Base-by-base conservation (phyloP, 1,140 invertebrate species). In the Penaeus chinensis region DNA sequence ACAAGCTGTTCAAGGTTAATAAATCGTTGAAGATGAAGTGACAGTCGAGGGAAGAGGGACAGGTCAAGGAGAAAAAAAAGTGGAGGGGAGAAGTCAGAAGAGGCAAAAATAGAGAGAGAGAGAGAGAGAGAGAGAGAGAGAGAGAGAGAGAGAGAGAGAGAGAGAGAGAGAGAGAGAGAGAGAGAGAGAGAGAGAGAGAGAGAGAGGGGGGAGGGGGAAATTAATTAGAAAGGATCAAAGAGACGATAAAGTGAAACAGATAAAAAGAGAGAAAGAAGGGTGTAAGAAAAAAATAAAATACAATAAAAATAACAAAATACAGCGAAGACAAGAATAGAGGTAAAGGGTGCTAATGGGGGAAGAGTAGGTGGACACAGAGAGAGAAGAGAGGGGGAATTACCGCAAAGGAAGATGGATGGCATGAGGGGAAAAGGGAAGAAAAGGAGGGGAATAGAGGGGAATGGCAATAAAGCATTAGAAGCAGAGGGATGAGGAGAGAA, bases 121-220 rank as follows among this genome's bases (percentile, higher is more conserved):
- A 54, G 71, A 76, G 83, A 54, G 54, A 84, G 71, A 63, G 62
- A 54, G 37, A 76, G 69, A 54, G 54, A 61, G 54, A 24, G 83
- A 78, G 60, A 76, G 42, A 77, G 61, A 42, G 32, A 76, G 13
- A 24, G 27, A 77, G 74, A 20, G 76, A 62, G 61, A 62, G 71
- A n/a, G 27, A 37, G 61, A 24, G n/a, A 27, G 19, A 54, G 19
- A 37, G 54, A 22, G 20, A 42, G 13, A 18, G 22, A n/a, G 20
- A 60, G n/a, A 20, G 74, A 37, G 27, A 19, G n/a, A 27, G 10
- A 54, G 5, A 18, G 16, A 61, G 22, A 62, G 27, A 78, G 27
- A 27, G 8, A 22, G 76, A 47, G 71, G 27, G 22, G 10, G 76
- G n/a, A 8, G 10, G 32, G 20, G 42, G 10, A 22, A 78, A 27